Evolutionary conservation across 2,797 vertebrate genomes (phyloP).

Genomic region (Simalia tracyae): DNA sequence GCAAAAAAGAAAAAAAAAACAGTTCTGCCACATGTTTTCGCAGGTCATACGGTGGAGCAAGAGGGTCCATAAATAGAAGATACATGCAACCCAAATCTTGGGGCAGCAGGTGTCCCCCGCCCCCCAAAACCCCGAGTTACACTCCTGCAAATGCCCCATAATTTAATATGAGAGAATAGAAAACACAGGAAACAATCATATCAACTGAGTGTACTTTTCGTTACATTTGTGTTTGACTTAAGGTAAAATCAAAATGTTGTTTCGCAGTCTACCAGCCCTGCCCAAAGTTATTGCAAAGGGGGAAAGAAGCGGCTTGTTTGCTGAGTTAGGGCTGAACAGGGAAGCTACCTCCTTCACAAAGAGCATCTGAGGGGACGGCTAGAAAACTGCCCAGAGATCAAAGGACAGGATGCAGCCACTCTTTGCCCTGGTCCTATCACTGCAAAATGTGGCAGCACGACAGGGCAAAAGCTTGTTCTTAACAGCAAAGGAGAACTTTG

Average conservation of each 20-base stretch:
- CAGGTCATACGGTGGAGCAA: neutral
- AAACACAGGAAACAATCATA: neutral
- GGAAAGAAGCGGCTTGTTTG: too few relatives aligned
- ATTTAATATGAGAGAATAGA: neutral
- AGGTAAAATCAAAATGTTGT: too few relatives aligned
- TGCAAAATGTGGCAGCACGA: neutral
- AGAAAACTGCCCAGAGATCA: neutral
- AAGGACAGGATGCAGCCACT: too few relatives aligned
- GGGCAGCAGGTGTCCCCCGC: too few relatives aligned
- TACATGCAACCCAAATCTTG: neutral
- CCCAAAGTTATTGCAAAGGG: too few relatives aligned
- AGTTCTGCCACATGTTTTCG: neutral
- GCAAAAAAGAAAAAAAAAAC: too few relatives aligned
- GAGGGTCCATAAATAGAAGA: neutral
- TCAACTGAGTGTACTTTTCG: too few relatives aligned
- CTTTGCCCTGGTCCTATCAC: too few relatives aligned
- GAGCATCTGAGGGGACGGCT: neutral
- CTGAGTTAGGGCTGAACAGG: neutral
- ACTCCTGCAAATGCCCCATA: neutral
- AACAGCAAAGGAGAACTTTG: neutral
- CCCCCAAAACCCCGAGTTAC: neutral
- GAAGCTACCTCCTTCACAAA: neutral
- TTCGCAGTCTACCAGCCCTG: too few relatives aligned
- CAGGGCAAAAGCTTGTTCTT: neutral
- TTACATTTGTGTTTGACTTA: too few relatives aligned